Evolutionary conservation across 2,113 vertebrate species (phyloP), one percentile per base, ranked within the genome.

Genomic region (Prochilodus magdalenae): DNA sequence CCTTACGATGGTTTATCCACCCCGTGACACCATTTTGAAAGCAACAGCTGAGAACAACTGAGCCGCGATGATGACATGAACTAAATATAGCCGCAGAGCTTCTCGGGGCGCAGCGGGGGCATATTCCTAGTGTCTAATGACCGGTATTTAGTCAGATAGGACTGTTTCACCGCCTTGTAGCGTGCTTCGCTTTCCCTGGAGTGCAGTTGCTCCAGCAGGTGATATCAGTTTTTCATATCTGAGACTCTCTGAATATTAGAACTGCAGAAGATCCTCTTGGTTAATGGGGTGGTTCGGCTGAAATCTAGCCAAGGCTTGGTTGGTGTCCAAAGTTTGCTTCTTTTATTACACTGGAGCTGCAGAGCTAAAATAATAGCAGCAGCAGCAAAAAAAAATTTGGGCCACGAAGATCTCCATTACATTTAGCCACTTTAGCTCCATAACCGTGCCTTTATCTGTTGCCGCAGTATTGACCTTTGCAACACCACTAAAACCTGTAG

Each of bases 11-110:
- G 86, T 75, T 80, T 75, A 82, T 82, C 87, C 82, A 82, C 78
- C 57, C 85, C 77, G 81, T 90, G 84, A 92, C 84, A 88, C 84
- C 75, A 83, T 86, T 88, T 88, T 44, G 66, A 83, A 83, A 74
- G 82, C 63, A 87, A 90, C 93, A 92, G 90, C 92, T 93, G 90
- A 88, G 80, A 82, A 84, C 84, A 89, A 86, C 81, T 59, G 40
- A 75, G 84, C 20, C 66, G 81, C 57, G 81, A 85, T 82, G 88
- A 87, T 85, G 86, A 88, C 85, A 87, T 77, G 30, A 8, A 1
- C 92, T 87, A 87, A 90, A 93, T 92, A 93, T 93, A 93, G 89
- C 77, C 33, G 15, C 0, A 44, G 5, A 49, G 82, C 73, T 80
- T 75, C 67, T 86, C 82, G 76, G 71, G 44, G 86, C 67, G 75